Evolutionary conservation across 1,140 invertebrate genomes (phyloP).

Genomic region (Coelopa frigida): DNA sequence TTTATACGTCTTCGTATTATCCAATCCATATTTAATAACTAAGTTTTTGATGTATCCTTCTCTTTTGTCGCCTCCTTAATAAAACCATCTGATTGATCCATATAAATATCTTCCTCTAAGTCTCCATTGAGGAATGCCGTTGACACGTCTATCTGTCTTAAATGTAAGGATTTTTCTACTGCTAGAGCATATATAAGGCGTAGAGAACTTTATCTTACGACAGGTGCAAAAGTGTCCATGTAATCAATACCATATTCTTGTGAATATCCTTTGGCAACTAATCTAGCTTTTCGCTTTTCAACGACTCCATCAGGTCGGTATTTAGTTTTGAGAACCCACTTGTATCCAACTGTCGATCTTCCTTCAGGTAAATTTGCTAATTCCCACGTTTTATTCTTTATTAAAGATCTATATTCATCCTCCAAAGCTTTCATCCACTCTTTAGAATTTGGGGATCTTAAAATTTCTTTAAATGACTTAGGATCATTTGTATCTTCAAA

Average conservation of each 20-base stretch:
- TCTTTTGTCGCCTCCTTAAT: slow-evolving; percentile 2
- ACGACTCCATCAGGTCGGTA: slow-evolving; percentile 9
- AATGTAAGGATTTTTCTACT: slow-evolving; percentile 17
- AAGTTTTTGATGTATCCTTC: slow-evolving; percentile 36
- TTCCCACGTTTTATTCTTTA: no score
- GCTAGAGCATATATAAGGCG: slow-evolving; percentile 10
- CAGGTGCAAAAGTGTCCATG: slow-evolving; percentile 37
- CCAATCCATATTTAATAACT: slow-evolving; percentile 21
- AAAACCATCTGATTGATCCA: slow-evolving; percentile 30
- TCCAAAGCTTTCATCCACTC: no score
- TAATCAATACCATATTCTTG: slow-evolving; percentile 35
- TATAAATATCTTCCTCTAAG: slow-evolving; percentile 43
- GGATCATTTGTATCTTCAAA: no score
- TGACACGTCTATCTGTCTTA: slow-evolving; percentile 38
- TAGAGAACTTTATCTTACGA: slow-evolving; percentile 17
- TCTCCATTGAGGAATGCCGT: slow-evolving; percentile 32
- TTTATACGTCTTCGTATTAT: slow-evolving; percentile 18
- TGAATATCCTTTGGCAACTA: slow-evolving; percentile 40
- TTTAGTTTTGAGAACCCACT: slow-evolving; percentile 25
- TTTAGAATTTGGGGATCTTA: no score
- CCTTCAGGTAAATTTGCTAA: slow-evolving; percentile 15
- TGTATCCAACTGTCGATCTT: slow-evolving; percentile 17
- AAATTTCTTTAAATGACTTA: no score
- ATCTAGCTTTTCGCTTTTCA: slow-evolving; percentile 15
- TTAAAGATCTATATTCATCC: no score